Conservation (phyloP, 2,888 invertebrate species). For the Priocnemis perturbator region DNA sequence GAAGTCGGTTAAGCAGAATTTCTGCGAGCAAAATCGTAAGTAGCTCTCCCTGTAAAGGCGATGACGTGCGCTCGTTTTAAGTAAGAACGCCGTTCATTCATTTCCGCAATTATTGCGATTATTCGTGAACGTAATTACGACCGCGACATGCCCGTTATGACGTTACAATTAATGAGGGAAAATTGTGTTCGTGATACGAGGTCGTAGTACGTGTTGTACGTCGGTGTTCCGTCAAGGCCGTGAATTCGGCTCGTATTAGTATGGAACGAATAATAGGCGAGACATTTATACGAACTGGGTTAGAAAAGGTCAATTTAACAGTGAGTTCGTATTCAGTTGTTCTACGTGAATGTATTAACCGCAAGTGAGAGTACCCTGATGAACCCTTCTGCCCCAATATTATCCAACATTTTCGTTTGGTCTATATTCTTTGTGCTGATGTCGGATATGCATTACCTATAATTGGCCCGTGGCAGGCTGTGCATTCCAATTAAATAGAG, state of each 20-base stretch:
- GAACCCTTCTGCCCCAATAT: no score
- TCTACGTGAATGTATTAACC: slow-evolving; percentile 18
- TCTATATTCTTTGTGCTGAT: background rate
- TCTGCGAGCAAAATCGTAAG: slow-evolving; percentile 92
- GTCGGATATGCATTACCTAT: slow-evolving; percentile 17
- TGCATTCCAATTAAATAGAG: slow-evolving; percentile 27
- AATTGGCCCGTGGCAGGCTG: slow-evolving; percentile 26
- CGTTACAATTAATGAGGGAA: background rate
- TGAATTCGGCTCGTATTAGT: background rate
- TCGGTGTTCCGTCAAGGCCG: background rate
- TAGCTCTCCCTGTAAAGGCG: slow-evolving; percentile 86
- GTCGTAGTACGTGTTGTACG: background rate
- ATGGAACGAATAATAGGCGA: background rate
- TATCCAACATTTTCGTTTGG: background rate
- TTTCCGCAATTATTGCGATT: no score
- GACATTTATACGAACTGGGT: slow-evolving; percentile 52
- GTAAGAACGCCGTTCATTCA: no score
- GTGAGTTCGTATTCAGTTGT: slow-evolving; percentile 31
- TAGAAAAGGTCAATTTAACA: slow-evolving; percentile 50
- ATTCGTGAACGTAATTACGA: no score
- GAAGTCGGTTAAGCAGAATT: slow-evolving; percentile 89
- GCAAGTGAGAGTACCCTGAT: slow-evolving; percentile 13
- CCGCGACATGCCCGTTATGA: no score
- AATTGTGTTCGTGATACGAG: slow-evolving; percentile 21
- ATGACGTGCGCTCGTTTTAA: background rate